Evolutionary conservation across 2,888 invertebrate genomes (phyloP).

Genomic region (Psococerastis gibbosa): DNA sequence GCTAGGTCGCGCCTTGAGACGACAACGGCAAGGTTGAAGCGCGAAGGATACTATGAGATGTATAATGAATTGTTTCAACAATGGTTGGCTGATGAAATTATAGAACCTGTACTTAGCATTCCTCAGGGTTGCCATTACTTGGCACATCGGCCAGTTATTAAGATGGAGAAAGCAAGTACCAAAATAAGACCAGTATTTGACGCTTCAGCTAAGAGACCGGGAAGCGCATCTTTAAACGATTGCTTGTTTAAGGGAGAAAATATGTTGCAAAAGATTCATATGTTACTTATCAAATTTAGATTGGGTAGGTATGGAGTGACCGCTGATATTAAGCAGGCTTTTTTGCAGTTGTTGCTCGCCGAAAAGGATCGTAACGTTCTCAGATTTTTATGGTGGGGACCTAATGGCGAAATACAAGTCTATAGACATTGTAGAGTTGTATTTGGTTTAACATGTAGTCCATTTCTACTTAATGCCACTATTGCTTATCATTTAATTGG

Average conservation of each 20-base stretch:
- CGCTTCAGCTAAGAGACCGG: constrained; percentile 14
- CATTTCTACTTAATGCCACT: constrained; percentile 13
- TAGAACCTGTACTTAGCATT: no score
- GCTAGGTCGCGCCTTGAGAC: no score
- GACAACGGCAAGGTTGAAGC: no score
- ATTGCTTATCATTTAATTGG: constrained; percentile 9
- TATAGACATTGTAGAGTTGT: constrained; percentile 12
- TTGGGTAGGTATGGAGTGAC: neutral
- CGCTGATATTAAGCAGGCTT: constrained; percentile 19
- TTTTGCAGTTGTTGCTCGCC: constrained; percentile 20
- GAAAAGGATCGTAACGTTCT: constrained; percentile 19
- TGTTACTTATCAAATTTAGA: neutral
- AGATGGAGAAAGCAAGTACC: no score
- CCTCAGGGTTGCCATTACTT: no score
- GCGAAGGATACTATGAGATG: no score
- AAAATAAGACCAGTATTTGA: constrained; percentile 17
- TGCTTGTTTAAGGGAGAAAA: constrained; percentile 17
- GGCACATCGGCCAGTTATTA: no score
- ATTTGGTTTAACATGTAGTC: constrained; percentile 13
- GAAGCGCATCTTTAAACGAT: constrained; percentile 16
- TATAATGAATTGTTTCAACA: no score
- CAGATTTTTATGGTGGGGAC: constrained; percentile 18
- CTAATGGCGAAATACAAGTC: neutral
- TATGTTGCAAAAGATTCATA: constrained; percentile 8
- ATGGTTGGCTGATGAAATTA: no score